Conservation (phyloP, 2,797 vertebrate genomes). For the Microcaecilia unicolor region DNA sequence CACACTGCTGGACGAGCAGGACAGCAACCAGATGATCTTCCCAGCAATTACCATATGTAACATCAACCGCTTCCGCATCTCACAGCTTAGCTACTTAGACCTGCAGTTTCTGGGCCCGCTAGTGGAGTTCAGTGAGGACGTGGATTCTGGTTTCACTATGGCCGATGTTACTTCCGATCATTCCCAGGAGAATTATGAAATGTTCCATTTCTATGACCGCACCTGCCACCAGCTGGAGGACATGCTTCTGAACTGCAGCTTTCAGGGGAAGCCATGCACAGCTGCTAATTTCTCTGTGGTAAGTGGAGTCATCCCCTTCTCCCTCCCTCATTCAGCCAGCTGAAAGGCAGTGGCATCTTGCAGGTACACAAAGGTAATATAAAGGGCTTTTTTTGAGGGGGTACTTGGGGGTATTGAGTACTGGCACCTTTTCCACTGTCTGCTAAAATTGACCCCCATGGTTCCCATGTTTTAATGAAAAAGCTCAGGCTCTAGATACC, state of each 20-base stretch:
- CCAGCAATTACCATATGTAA: slow-evolving; percentile 89
- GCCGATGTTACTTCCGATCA: slow-evolving; percentile 46
- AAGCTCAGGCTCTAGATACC: too few relatives aligned
- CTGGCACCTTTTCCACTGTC: too few relatives aligned
- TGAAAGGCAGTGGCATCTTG: too few relatives aligned
- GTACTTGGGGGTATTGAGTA: too few relatives aligned
- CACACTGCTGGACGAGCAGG: slow-evolving; percentile 77
- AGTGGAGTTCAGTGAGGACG: slow-evolving; percentile 74
- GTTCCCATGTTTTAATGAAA: too few relatives aligned
- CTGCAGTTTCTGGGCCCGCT: slow-evolving; percentile 81
- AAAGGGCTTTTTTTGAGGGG: too few relatives aligned
- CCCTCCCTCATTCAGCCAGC: too few relatives aligned
- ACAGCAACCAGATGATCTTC: slow-evolving; percentile 68
- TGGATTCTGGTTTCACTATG: slow-evolving; percentile 70
- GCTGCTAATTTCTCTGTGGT: slow-evolving; percentile 79
- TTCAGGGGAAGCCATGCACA: slow-evolving; percentile 71
- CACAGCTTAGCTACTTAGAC: slow-evolving; percentile 81
- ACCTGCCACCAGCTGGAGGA: slow-evolving; percentile 86
- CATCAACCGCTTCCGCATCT: slow-evolving; percentile 73
- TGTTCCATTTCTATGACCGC: slow-evolving; percentile 78
- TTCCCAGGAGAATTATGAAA: slow-evolving; percentile 56
- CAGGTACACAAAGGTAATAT: too few relatives aligned
- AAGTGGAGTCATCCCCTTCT: too few relatives aligned
- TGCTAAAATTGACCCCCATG: too few relatives aligned
- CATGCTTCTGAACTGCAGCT: slow-evolving; percentile 85